These are phyloP conservation scores for Eurois occulta DNA, from an alignment of 2,888 invertebrate species.

Conservation along the genomic window DNA sequence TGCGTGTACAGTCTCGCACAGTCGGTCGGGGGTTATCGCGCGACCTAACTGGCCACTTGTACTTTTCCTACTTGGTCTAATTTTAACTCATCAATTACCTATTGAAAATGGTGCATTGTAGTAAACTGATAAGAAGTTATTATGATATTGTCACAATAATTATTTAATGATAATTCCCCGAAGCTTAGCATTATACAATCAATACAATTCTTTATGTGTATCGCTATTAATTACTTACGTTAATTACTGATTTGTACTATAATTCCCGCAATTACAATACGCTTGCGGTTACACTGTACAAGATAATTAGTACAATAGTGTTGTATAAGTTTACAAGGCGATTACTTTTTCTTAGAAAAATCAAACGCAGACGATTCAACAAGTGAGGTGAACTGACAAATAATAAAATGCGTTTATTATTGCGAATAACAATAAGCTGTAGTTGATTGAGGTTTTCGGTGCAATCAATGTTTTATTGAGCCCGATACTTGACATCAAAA, in stretches of 20 bases:
- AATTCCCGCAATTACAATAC: constrained; percentile 42
- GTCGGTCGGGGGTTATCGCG: constrained; percentile 81
- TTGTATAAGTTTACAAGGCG: constrained; percentile 11
- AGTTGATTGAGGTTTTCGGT: neutral
- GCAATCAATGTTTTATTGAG: constrained; percentile 15
- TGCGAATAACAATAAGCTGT: neutral
- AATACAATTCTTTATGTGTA: constrained; percentile 47
- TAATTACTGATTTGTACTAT: constrained; percentile 53
- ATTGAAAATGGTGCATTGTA: constrained; percentile 66
- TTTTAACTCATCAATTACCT: constrained; percentile 78
- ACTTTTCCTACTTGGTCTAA: constrained; percentile 87
- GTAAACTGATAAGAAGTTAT: constrained; percentile 58
- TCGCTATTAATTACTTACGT: constrained; percentile 40
- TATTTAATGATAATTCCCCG: constrained; percentile 47
- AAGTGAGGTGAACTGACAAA: constrained; percentile 3
- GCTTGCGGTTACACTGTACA: constrained; percentile 43
- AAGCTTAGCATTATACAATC: constrained; percentile 35
- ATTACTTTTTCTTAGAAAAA: constrained; percentile 35
- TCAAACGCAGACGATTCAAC: constrained; percentile 13
- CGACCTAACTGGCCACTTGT: constrained; percentile 74
- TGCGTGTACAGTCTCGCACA: constrained; percentile 60
- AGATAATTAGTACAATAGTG: constrained; percentile 30
- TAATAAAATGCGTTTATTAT: neutral
- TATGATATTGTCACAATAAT: constrained; percentile 58
- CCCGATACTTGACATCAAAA: constrained; percentile 5